A percentile compares a stretch with the other conserved stretches of the same genome.
Conservation (phyloP, 2,888 invertebrate genomes). For the Shargacucullia verbasci region DNA sequence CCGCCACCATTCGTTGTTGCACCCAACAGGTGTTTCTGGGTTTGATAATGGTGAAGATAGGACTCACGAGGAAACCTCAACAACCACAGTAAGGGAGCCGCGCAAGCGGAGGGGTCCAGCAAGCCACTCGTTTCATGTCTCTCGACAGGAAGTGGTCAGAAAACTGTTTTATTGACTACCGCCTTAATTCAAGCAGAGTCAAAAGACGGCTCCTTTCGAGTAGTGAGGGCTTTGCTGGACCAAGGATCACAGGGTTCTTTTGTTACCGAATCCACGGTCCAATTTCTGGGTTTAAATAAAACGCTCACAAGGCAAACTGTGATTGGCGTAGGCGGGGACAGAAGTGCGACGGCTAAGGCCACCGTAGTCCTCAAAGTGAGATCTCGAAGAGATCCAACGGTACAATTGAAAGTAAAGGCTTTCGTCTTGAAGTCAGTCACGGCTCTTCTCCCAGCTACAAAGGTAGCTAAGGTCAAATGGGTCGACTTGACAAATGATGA, state of each 20-base stretch:
- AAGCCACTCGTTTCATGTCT: constrained; percentile 1
- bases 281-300: constrained; percentile 11
- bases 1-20: constrained; percentile 18
- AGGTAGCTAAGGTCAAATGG: constrained; percentile 13
- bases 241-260: constrained; percentile 54
- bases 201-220: constrained; percentile 14
- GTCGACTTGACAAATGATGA: too few relatives aligned
- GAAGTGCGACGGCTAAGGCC: background rate
- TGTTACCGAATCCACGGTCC: constrained; percentile 38
- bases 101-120: background rate
- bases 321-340: constrained; percentile 39
- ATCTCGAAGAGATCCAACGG: constrained; percentile 5
- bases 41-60: constrained; percentile 4
- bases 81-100: background rate
- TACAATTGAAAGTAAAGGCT: constrained; percentile 9
- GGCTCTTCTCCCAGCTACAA: constrained; percentile 4
- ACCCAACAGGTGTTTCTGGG: constrained; percentile 10
- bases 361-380: background rate
- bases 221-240: constrained; percentile 49
- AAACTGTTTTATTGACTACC: constrained; percentile 17
- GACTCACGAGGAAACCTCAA: constrained; percentile 1
- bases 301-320: constrained; percentile 2
- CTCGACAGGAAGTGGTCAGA: background rate
- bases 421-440: constrained; percentile 17
- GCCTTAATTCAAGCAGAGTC: constrained; percentile 24